Conservation (phyloP, 2,888 invertebrate genomes). For the Sminthurides aquaticus region DNA sequence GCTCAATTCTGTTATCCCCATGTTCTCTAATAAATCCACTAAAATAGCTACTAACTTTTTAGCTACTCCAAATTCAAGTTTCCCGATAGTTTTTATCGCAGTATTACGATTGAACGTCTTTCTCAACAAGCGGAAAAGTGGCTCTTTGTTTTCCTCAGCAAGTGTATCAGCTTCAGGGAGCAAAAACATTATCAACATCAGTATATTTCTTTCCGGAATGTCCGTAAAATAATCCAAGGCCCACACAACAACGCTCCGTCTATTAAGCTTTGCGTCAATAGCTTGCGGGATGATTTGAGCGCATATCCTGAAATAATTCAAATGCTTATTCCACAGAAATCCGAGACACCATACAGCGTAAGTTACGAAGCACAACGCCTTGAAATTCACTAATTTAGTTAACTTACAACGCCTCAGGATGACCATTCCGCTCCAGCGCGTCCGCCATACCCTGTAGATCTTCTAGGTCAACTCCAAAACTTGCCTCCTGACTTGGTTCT, state of each 20-base stretch:
- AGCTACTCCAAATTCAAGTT: constrained; percentile 22
- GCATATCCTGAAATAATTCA: constrained; percentile 33
- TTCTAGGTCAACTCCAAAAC: constrained; percentile 12
- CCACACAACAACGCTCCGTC: constrained; percentile 29
- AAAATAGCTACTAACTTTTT: constrained; percentile 18
- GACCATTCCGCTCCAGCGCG: constrained; percentile 35
- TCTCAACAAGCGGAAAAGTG: constrained; percentile 24
- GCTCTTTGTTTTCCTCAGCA: not conserved
- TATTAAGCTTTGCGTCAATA: constrained; percentile 22
- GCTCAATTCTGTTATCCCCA: not conserved
- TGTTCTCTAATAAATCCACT: not conserved
- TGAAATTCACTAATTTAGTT: not conserved
- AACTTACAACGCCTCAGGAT: constrained; percentile 38
- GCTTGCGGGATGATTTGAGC: constrained; percentile 35
- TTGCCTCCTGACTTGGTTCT: not conserved
- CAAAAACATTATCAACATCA: constrained; percentile 17
- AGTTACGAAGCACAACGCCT: too few species aligned
- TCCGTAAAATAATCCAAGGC: constrained; percentile 32
- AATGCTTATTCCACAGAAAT: too few species aligned
- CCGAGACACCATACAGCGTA: too few species aligned
- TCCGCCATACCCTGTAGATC: constrained; percentile 27
- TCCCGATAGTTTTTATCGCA: constrained; percentile 22
- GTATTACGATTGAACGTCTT: constrained; percentile 30
- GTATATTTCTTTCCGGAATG: constrained; percentile 30
- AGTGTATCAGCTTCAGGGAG: constrained; percentile 6